phyloP scores from a whole-genome alignment of 2,113 vertebrate species.

The Pachypanchax playfairii region DNA sequence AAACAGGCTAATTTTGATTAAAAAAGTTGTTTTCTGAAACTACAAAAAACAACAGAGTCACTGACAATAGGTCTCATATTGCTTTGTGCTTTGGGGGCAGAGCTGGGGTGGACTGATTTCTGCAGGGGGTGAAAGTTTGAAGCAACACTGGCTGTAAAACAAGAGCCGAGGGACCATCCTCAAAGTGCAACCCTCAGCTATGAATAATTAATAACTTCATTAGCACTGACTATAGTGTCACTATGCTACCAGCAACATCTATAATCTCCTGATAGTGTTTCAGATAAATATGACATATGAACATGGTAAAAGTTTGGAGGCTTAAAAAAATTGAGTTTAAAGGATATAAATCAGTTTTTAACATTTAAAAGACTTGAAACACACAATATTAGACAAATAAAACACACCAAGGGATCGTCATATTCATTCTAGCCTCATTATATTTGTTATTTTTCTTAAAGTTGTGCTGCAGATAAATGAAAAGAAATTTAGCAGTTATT shows the following conservation, averaged over 20 bases:
- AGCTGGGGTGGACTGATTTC: neutral
- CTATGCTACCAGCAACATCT: neutral
- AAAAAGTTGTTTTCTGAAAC: no score
- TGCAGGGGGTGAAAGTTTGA: neutral
- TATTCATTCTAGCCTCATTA: no score
- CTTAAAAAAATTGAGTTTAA: neutral
- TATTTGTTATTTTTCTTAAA: no score
- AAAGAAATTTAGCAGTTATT: no score
- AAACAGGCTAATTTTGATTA: no score
- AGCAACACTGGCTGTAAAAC: neutral
- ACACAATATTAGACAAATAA: no score
- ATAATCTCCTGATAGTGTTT: neutral
- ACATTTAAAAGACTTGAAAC: neutral
- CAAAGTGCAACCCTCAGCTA: neutral
- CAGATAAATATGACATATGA: no score
- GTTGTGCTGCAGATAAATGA: no score
- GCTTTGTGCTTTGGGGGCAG: no score
- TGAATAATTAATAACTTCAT: conserved; percentile 2
- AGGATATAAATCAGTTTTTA: neutral
- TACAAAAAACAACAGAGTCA: no score
- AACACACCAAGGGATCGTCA: no score
- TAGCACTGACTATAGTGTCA: neutral
- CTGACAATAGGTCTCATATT: no score
- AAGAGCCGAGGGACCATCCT: neutral
- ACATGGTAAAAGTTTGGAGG: neutral